phyloP scores from a whole-genome alignment of 2,797 vertebrate genomes.

The Danio aesculapii region DNA sequence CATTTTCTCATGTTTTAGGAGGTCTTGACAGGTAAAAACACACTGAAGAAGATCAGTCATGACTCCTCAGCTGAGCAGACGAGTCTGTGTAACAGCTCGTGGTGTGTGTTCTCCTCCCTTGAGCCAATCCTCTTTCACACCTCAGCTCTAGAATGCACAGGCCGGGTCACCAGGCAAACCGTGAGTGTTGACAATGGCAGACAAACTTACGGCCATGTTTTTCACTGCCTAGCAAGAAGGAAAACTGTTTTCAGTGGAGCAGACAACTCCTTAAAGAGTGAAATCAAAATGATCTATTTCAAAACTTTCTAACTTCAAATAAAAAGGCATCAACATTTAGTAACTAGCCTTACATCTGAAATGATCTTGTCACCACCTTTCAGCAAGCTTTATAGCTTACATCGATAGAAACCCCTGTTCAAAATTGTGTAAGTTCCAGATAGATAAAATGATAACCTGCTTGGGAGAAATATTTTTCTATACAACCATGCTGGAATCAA shows the following conservation, averaged over 20 bases:
- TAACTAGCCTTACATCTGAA: background rate
- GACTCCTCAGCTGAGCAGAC: conserved; percentile 74
- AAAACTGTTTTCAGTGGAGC: conserved; percentile 16
- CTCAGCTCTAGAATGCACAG: conserved; percentile 60
- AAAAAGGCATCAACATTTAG: background rate
- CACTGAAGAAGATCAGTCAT: conserved; percentile 69
- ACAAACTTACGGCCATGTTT: conserved; percentile 74
- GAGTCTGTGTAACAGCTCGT: conserved; percentile 69
- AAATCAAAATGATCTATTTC: conserved; percentile 2
- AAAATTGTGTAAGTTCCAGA: background rate
- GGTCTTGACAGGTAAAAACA: conserved; percentile 58
- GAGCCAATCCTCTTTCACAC: conserved; percentile 60
- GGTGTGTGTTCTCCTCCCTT: conserved; percentile 44
- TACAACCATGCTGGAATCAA: too few relatives aligned
- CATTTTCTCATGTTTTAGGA: conserved; percentile 38
- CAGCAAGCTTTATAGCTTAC: background rate
- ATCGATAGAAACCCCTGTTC: background rate
- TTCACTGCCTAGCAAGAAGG: conserved; percentile 67
- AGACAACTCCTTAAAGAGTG: conserved; percentile 24
- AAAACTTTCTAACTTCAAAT: background rate
- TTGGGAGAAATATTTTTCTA: too few relatives aligned
- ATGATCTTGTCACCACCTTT: background rate
- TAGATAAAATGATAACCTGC: background rate
- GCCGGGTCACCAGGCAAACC: conserved; percentile 78
- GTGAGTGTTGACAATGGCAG: conserved; percentile 71